Conservation (phyloP, 2,797 vertebrate species). For the Meda fulgida region DNA sequence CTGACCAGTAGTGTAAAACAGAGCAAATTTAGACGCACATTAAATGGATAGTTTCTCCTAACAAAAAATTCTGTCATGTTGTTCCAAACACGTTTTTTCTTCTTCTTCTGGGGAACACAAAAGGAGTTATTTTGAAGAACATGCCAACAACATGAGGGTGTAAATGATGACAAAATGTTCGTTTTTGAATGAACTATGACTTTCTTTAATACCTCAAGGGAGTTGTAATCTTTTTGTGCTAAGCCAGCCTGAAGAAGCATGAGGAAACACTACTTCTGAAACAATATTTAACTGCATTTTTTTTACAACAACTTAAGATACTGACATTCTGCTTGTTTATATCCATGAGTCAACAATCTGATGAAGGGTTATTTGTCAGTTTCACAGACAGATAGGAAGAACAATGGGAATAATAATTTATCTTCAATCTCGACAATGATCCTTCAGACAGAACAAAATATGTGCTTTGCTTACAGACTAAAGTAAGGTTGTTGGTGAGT, state of each 20-base stretch:
- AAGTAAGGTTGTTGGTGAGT: neutral
- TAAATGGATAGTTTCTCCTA: neutral
- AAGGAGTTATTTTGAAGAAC: neutral
- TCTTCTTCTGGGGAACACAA: neutral
- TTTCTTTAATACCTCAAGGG: neutral
- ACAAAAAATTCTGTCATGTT: neutral
- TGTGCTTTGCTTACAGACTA: neutral
- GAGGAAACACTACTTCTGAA: conserved; percentile 57
- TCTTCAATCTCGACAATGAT: neutral
- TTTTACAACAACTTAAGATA: conserved; percentile 67
- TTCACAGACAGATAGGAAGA: conserved; percentile 24
- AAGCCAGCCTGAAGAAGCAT: neutral
- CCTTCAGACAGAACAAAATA: neutral
- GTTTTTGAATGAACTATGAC: neutral
- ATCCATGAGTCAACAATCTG: conserved; percentile 65
- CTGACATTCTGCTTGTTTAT: conserved; percentile 68
- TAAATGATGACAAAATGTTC: neutral
- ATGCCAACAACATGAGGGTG: neutral
- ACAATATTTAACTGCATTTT: conserved; percentile 67
- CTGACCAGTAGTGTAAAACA: neutral
- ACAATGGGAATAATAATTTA: neutral
- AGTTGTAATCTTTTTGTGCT: neutral
- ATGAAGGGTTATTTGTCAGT: conserved; percentile 55
- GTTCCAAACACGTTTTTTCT: neutral
- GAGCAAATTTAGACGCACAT: neutral